Conservation (phyloP, 2,113 vertebrate species). For the Melanerpes aurifrons region DNA sequence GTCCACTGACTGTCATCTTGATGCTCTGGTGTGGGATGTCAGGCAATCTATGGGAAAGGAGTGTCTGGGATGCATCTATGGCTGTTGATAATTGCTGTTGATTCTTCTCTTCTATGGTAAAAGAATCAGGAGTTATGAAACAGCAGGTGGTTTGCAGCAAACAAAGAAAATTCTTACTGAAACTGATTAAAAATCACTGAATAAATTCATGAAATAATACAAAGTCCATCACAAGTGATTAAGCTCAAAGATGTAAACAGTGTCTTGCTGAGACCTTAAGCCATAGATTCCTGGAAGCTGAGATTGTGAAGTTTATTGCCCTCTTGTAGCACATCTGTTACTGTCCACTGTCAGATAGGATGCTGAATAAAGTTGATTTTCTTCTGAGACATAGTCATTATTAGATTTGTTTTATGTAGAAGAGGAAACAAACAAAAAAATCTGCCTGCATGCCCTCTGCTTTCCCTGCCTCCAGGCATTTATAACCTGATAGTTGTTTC, state of each 20-base stretch:
- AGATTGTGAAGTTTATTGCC: neutral
- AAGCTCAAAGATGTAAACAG: neutral
- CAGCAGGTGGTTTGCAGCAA: neutral
- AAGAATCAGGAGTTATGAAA: neutral
- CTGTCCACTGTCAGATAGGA: neutral
- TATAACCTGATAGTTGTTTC: neutral
- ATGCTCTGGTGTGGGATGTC: neutral
- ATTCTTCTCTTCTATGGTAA: neutral
- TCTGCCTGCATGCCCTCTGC: neutral
- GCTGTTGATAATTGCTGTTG: neutral
- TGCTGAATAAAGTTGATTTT: neutral
- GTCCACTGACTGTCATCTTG: neutral
- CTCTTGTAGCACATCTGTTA: neutral
- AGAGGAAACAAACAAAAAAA: neutral
- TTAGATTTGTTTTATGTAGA: neutral
- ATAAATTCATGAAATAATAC: neutral
- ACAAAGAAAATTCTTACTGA: neutral
- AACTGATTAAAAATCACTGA: neutral
- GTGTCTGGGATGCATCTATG: neutral
- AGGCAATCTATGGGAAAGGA: neutral
- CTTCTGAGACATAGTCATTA: neutral
- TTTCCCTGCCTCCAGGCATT: neutral
- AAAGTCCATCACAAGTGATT: slow-evolving; percentile 1
- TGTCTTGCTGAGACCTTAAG: neutral
- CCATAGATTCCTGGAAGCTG: neutral